These are phyloP conservation scores for Phrynocephalus vlangalii DNA, from an alignment of 2,797 vertebrate species.

Conservation along the genomic window DNA sequence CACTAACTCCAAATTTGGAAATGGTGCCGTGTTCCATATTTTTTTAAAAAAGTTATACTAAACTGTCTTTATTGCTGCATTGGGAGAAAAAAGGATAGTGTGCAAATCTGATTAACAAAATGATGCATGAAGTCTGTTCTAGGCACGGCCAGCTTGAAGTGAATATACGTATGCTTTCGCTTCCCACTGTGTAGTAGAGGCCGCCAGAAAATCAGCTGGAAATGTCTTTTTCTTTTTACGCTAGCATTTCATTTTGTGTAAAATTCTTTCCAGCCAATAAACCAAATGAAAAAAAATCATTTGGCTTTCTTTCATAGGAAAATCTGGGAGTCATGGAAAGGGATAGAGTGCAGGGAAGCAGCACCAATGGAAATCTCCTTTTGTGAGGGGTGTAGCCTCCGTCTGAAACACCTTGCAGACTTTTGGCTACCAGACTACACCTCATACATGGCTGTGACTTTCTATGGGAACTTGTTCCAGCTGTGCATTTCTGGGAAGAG, in stretches of 20 bases:
- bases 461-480: background rate
- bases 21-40: background rate
- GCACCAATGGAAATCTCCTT: conserved; percentile 1
- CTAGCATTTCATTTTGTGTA: conserved; percentile 15
- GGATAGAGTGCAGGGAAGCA: background rate
- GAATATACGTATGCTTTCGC: background rate
- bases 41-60: background rate
- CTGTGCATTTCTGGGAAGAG: background rate
- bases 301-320: conserved; percentile 23
- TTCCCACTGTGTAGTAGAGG: background rate
- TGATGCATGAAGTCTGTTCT: background rate
- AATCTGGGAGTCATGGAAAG: conserved; percentile 21
- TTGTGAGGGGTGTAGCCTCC: background rate
- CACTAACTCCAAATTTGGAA: background rate
- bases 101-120: conserved; percentile 11
- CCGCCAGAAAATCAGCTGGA: conserved; percentile 10
- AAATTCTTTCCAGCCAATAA: conserved; percentile 29
- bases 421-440: conserved; percentile 11
- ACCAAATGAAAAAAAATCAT: conserved; percentile 28
- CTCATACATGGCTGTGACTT: background rate
- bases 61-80: background rate
- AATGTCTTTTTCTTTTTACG: background rate
- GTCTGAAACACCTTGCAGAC: background rate
- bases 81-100: background rate
- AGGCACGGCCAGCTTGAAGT: background rate